Percentiles rank a stretch among this genome's conserved stretches.
These are phyloP conservation scores for Drosophila silvestris DNA, from an alignment of 2,888 invertebrate species.

Conservation along the genomic window DNA sequence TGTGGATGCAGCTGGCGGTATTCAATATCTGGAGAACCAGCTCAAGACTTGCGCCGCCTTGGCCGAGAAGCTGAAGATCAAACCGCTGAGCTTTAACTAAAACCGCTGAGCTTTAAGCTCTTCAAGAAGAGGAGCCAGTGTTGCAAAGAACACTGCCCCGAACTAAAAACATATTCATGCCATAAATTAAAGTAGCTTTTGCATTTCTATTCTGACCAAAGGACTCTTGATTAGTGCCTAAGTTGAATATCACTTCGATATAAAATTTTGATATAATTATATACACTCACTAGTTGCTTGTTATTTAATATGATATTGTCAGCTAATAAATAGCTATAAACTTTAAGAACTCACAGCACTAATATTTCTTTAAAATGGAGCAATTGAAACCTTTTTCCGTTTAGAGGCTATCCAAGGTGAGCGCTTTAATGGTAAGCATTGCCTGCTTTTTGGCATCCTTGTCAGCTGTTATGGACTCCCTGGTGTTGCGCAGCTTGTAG, in stretches of 20 bases:
- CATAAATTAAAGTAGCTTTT: conserved; percentile 41
- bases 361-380: background rate
- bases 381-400: background rate
- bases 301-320: conserved; percentile 14
- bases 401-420: background rate
- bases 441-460: conserved; percentile 28
- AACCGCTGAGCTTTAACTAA: conserved; percentile 81
- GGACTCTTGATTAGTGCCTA: conserved; percentile 58
- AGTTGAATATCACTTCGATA: conserved; percentile 28
- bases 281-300: conserved; percentile 17
- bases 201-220: conserved; percentile 70
- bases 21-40: conserved; percentile 92
- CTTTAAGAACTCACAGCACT: background rate
- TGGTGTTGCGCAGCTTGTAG: conserved; percentile 23
- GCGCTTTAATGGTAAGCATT: conserved; percentile 10
- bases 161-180: conserved; percentile 8
- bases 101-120: conserved; percentile 68
- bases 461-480: conserved; percentile 44
- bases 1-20: conserved; percentile 90
- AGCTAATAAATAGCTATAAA: conserved; percentile 16
- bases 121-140: background rate
- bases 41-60: conserved; percentile 88
- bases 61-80: conserved; percentile 87
- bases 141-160: background rate
- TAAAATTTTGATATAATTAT: conserved; percentile 11